A percentile compares a stretch with the other conserved stretches of the same genome.
Evolutionary conservation across 1,140 invertebrate genomes (phyloP).

Genomic region (Sycophaga agraensis): DNA sequence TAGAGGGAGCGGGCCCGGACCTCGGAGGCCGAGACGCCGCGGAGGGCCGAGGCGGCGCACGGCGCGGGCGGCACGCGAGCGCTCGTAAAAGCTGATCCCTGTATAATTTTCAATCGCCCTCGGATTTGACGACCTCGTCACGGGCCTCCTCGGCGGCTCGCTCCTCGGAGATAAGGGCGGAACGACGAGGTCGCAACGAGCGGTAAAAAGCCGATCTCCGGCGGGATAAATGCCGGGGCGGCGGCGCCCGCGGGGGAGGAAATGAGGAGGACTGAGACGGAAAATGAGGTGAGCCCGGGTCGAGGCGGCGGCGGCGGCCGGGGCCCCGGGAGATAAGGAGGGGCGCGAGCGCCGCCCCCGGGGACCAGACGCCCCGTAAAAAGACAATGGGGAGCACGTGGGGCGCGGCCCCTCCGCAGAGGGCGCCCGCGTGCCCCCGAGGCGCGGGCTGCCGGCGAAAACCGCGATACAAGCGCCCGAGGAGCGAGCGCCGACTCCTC

Average conservation of each 20-base stretch:
- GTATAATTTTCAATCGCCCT: slow-evolving; percentile 60
- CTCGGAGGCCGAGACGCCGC: background rate
- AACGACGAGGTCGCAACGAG: slow-evolving; percentile 59
- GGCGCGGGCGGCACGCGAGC: slow-evolving; percentile 39
- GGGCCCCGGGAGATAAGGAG: too few species aligned
- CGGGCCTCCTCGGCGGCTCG: slow-evolving; percentile 32
- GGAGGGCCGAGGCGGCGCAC: slow-evolving; percentile 23
- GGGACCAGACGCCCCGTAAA: too few species aligned
- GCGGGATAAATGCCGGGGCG: slow-evolving; percentile 19
- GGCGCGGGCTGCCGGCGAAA: background rate
- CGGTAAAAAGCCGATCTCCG: slow-evolving; percentile 58
- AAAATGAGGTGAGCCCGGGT: slow-evolving; percentile 25
- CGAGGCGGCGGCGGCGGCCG: too few species aligned
- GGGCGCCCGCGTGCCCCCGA: too few species aligned
- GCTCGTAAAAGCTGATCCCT: slow-evolving; percentile 59
- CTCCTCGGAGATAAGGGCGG: slow-evolving; percentile 50
- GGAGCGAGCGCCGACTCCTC: background rate
- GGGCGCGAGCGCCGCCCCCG: too few species aligned
- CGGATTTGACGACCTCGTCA: slow-evolving; percentile 59
- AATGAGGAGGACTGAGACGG: slow-evolving; percentile 32
- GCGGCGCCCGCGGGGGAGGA: slow-evolving; percentile 10
- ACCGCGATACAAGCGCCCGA: slow-evolving; percentile 12
- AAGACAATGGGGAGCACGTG: too few species aligned
- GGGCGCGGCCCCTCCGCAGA: too few species aligned
- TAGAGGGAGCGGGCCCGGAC: too few species aligned